Conservation (phyloP, 2,113 vertebrate species). For the Kobus ellipsiprymnus region DNA sequence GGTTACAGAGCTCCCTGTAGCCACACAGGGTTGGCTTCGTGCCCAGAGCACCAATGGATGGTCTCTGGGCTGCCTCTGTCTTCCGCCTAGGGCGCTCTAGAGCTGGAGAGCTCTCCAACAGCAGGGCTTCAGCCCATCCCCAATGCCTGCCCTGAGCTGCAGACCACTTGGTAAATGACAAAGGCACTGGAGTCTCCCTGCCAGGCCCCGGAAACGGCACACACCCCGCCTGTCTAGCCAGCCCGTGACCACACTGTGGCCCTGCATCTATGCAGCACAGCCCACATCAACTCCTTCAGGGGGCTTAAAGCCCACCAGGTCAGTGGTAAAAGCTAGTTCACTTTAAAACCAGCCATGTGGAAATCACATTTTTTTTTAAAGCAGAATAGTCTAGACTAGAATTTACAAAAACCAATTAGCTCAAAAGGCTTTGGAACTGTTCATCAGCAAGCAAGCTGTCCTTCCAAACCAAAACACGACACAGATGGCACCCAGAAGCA, state of each 20-base stretch:
- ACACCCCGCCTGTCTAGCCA: not conserved
- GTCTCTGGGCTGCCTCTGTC: not conserved
- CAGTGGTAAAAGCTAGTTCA: not conserved
- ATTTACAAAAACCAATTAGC: slow-evolving; percentile 6
- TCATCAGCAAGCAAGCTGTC: slow-evolving; percentile 26
- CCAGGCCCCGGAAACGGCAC: too few relatives aligned
- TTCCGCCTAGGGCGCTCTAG: not conserved
- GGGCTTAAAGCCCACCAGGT: not conserved
- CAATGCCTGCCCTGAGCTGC: not conserved
- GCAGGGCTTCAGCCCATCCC: not conserved
- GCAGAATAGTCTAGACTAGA: slow-evolving; percentile 21
- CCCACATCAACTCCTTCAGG: not conserved
- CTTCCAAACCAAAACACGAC: not conserved
- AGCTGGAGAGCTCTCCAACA: not conserved
- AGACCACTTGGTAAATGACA: not conserved
- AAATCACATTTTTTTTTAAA: not conserved
- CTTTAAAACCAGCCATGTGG: not conserved
- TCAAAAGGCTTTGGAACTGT: not conserved
- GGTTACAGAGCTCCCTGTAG: not conserved
- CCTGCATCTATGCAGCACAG: not conserved
- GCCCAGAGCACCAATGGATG: not conserved
- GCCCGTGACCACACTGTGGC: not conserved
- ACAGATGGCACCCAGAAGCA: slow-evolving; percentile 9
- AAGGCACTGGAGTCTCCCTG: not conserved
- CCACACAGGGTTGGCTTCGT: not conserved